Percentiles rank a stretch among this genome's conserved stretches.
These are phyloP conservation scores for Papio anubis DNA, from an alignment of 2,113 vertebrate genomes.

Conservation along the genomic window DNA sequence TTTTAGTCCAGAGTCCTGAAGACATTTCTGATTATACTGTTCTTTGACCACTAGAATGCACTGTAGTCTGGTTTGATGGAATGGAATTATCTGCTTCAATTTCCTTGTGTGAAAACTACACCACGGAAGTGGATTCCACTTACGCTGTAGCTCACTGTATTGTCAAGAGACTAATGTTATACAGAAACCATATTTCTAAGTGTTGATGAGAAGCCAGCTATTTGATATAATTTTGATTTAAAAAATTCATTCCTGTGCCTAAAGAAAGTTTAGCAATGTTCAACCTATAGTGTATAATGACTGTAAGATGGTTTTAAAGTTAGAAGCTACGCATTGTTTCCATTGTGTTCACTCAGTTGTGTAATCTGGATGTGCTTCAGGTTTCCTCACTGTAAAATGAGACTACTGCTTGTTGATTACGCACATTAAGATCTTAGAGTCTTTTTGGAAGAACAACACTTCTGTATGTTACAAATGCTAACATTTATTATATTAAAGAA, in stretches of 20 bases:
- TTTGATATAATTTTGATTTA: slow-evolving; percentile 49
- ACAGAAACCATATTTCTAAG: slow-evolving; percentile 12
- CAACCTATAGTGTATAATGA: neutral
- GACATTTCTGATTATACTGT: neutral
- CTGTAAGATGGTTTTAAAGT: neutral
- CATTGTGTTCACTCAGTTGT: neutral
- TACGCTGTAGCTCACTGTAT: neutral
- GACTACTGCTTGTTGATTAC: neutral
- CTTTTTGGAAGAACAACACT: neutral
- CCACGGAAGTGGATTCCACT: neutral
- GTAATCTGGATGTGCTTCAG: neutral
- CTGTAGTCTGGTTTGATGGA: slow-evolving; percentile 52
- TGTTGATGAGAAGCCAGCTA: slow-evolving; percentile 31
- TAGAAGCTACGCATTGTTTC: neutral
- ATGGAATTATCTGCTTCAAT: neutral
- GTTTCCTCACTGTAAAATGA: slow-evolving; percentile 27
- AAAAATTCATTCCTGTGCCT: slow-evolving; percentile 11
- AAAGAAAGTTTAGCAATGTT: neutral
- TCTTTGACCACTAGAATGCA: slow-evolving; percentile 69
- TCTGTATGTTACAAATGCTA: neutral
- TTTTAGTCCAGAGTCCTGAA: neutral
- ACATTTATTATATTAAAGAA: neutral
- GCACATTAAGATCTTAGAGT: neutral
- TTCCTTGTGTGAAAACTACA: slow-evolving; percentile 9
- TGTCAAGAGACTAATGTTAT: slow-evolving; percentile 14